Conservation (phyloP, 2,888 invertebrate species). For the Cremastinae sp. region DNA sequence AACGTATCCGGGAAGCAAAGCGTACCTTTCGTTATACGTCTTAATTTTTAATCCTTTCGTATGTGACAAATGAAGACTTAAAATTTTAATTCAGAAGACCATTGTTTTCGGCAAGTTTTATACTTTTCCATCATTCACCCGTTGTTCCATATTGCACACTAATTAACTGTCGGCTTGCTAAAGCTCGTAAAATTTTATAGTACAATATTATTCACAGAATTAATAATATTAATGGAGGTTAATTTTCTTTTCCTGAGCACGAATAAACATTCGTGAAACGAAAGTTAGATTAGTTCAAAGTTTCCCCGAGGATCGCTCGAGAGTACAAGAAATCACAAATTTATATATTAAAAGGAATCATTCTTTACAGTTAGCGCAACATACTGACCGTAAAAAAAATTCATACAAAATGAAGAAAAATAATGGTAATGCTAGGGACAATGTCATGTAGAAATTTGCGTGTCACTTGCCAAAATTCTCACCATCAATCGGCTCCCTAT, state of each 20-base stretch:
- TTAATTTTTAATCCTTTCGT: constrained; percentile 11
- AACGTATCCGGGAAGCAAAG: not conserved
- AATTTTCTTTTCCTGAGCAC: too few relatives aligned
- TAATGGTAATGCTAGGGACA: too few relatives aligned
- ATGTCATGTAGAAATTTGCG: too few relatives aligned
- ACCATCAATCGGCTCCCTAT: not conserved
- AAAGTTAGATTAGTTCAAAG: too few relatives aligned
- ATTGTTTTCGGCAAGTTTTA: constrained; percentile 23
- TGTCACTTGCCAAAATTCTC: not conserved
- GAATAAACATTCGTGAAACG: too few relatives aligned
- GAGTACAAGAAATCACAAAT: too few relatives aligned
- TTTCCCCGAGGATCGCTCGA: too few relatives aligned
- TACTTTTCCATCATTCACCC: constrained; percentile 3
- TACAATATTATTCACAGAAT: constrained; percentile 1
- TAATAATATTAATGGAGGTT: too few relatives aligned
- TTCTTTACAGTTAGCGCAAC: too few relatives aligned
- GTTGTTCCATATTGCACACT: constrained; percentile 26
- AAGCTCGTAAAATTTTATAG: constrained; percentile 19
- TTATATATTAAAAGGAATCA: too few relatives aligned
- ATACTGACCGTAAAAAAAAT: too few relatives aligned
- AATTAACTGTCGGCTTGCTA: constrained; percentile 26
- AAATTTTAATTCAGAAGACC: constrained; percentile 49
- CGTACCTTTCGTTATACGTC: not conserved
- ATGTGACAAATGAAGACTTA: constrained; percentile 41
- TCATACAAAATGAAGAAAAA: too few relatives aligned